These are phyloP conservation scores for Harpegnathos saltator DNA, from an alignment of 1,140 invertebrate genomes.

Conservation along the genomic window DNA sequence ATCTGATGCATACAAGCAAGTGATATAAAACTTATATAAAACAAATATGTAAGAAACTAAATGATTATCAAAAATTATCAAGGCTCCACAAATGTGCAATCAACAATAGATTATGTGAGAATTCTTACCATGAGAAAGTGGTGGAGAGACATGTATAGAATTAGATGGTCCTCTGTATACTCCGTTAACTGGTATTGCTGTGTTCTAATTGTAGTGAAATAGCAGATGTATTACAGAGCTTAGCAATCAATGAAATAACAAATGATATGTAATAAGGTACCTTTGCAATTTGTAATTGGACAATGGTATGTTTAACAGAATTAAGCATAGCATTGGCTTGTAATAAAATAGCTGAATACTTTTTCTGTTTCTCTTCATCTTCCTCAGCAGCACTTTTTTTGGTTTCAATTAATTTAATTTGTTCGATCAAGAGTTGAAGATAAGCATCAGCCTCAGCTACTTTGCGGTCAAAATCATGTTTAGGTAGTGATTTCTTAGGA, in stretches of 20 bases:
- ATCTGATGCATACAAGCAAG: background rate
- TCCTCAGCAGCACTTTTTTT: conserved; percentile 76
- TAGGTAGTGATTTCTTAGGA: conserved; percentile 87
- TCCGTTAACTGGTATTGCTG: conserved; percentile 94
- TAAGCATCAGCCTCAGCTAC: conserved; percentile 98
- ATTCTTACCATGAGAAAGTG: conserved; percentile 78
- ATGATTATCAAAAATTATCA: no score
- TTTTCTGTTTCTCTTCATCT: conserved; percentile 78
- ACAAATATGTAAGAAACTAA: no score
- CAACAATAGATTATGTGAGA: background rate
- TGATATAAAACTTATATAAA: no score
- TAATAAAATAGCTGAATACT: conserved; percentile 81
- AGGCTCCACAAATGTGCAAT: no score
- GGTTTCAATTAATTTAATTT: conserved; percentile 90
- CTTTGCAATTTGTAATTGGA: conserved; percentile 98
- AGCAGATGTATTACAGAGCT: background rate
- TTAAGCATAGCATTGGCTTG: conserved; percentile 84
- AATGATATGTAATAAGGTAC: conserved; percentile 85
- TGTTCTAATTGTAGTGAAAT: conserved; percentile 88
- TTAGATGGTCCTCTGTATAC: conserved; percentile 90
- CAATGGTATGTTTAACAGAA: conserved; percentile 97
- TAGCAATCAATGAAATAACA: background rate
- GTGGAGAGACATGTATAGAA: conserved; percentile 71
- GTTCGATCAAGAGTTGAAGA: conserved; percentile 97
- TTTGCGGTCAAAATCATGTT: conserved; percentile 95